phyloP scores from a whole-genome alignment of 2,113 vertebrate genomes.

The Aptenodytes forsteri region DNA sequence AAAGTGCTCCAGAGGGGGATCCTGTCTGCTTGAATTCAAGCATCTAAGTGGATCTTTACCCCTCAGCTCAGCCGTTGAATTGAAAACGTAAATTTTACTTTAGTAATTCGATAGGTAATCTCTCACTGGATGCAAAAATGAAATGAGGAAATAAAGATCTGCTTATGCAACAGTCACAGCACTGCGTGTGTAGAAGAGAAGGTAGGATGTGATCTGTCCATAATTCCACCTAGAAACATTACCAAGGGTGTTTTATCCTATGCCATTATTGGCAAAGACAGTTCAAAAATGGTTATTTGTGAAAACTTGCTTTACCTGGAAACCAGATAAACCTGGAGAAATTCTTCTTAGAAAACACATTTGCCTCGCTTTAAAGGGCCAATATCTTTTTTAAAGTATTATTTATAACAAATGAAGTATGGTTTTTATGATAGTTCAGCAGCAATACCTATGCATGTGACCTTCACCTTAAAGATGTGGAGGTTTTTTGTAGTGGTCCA shows the following conservation, averaged over 20 bases:
- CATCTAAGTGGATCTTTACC: not conserved
- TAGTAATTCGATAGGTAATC: not conserved
- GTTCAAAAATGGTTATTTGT: not conserved
- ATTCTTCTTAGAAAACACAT: not conserved
- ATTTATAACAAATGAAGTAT: not conserved
- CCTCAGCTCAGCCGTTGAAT: not conserved
- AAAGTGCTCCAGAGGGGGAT: not conserved
- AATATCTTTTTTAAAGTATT: not conserved
- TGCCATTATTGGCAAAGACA: not conserved
- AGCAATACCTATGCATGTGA: not conserved
- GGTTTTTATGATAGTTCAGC: not conserved
- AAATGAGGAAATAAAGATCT: not conserved
- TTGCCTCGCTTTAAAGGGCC: not conserved
- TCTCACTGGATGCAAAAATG: not conserved
- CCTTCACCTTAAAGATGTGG: not conserved
- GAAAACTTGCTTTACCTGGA: not conserved
- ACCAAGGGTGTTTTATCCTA: not conserved
- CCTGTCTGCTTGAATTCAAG: not conserved
- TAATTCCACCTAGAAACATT: not conserved
- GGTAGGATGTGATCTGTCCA: not conserved
- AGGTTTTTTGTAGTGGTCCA: not conserved
- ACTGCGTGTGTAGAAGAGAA: not conserved
- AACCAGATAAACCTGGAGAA: not conserved
- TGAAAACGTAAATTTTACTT: conserved; percentile 2
- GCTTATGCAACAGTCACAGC: not conserved